These are phyloP conservation scores for Gonioctena quinquepunctata DNA, from an alignment of 1,140 invertebrate species.

Conservation along the genomic window DNA sequence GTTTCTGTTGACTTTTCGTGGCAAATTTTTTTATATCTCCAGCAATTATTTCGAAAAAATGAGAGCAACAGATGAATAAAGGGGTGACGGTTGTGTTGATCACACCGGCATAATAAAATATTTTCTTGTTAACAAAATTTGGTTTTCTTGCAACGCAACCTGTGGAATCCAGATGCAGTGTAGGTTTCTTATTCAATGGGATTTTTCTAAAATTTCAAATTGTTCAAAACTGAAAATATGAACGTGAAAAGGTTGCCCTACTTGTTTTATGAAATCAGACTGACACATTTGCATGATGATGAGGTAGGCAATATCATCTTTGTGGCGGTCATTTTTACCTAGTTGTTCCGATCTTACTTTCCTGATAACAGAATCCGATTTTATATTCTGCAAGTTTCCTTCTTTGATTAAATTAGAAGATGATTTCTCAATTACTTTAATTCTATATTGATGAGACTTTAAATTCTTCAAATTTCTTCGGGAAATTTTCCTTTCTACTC, in stretches of 20 bases:
- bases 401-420: too few species aligned
- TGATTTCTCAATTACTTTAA: too few species aligned
- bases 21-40: not conserved
- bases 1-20: too few species aligned
- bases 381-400: too few species aligned
- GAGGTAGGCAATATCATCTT: not conserved
- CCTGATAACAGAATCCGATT: too few species aligned
- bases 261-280: not conserved
- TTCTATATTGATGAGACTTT: too few species aligned
- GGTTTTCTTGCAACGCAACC: not conserved
- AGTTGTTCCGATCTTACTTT: not conserved
- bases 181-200: not conserved
- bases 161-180: not conserved
- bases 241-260: not conserved
- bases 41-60: slow-evolving; percentile 5
- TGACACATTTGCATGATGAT: not conserved
- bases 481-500: too few species aligned
- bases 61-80: not conserved
- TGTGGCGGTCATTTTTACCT: not conserved
- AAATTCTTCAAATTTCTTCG: too few species aligned
- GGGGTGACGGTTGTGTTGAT: not conserved
- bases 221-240: not conserved
- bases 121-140: not conserved
- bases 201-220: not conserved
- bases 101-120: not conserved